Base-by-base conservation (phyloP, 2,113 vertebrate species). In the Chionomys nivalis region DNA sequence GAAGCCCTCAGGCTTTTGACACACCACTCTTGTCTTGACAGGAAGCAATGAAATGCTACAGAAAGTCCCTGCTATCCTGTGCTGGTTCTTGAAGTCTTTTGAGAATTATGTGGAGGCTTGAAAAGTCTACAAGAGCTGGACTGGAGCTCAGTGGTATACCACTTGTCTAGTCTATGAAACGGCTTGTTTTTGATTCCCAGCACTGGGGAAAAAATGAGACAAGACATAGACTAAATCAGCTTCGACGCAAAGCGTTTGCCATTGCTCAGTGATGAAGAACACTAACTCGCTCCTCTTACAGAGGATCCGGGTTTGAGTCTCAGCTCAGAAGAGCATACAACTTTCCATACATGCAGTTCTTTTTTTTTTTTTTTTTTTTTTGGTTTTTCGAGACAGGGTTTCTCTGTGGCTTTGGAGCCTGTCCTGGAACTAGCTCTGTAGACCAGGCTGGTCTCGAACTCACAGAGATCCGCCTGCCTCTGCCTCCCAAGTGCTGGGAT, bases 51-150 rank as follows among this genome's bases (percentile, higher is more conserved):
- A 73, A 58, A 94, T 31, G 70, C 21, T 0, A 6, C 70, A 52
- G 86, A 88, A 94, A 88, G 79, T 94, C 24, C 28, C 52, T 66
- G 55, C 86, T 95, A 82, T 33, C 73, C 16, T 39, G 16, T 44
- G 58, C 52, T 87, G 66, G 92, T 92, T 65, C n/a, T 61, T 82
- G 47, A 65, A 88, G 42, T 72, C 96, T 90, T 39, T 33, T 47
- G 70, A 61, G 90, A 95, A 95, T 92, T 81, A 89, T 47, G 65
- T 58, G 82, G 79, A 95, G 82, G 55, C 94, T 97, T 75, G n/a
- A 82, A 89, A 96, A 90, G 36, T 82, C 79, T 61, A 13, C 52
- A 39, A 81, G 52, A 82, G 52, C 19, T 61, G 23, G 33, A 12
- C 24, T 61, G 21, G 26, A 42, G n/a, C 36, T 42, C n/a, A 61